Base-by-base conservation (phyloP, 1,140 invertebrate genomes). In the Heliothis virescens region DNA sequence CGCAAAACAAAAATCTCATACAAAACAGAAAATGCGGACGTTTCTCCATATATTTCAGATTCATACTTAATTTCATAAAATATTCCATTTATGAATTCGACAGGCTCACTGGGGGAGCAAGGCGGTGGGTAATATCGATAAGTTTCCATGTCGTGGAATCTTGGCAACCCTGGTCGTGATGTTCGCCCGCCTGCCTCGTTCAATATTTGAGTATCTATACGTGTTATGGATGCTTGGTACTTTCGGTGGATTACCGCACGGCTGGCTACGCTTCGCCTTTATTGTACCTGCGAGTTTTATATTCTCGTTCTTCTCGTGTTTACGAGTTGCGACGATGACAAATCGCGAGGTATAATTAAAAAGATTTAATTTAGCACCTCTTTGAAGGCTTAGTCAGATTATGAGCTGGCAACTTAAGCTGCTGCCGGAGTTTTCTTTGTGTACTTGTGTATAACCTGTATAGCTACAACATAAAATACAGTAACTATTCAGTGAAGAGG, bases 201-300 rank as follows among this genome's bases (percentile, higher is more conserved):
- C 89, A 86, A 91, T 90, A 88, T 88, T 84, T 83, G 76, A 82
- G 67, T 76, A 79, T 80, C 82, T 83, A 81, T 83, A 84, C 82
- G 82, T 83, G 82, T 88, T 89, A 89, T 91, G 82, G 69, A 79
- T 75, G 82, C 85, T 81, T 86, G 84, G 87, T 88, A 84, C 81
- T 80, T 85, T 83, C 47, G 76, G 71, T 72, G 80, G 62, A 82
- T 84, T 83, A 79, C 80, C 65, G 67, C 77, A 79, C 77, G 63
- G 74, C 74, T 78, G 76, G 76, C 50, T 78, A 78, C 65, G 65
- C 63, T 57, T 69, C 53, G 60, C 60, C 60, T 76, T 76, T 74
- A 62, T 74, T 60, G 72, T 74, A 74, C 69, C 69, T 72, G 69
- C 52, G 69, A 72, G 67, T 71, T 71, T 72, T 72, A 72, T 72